Conservation (phyloP, 2,797 vertebrate species). For the Luscinia megarhynchos region DNA sequence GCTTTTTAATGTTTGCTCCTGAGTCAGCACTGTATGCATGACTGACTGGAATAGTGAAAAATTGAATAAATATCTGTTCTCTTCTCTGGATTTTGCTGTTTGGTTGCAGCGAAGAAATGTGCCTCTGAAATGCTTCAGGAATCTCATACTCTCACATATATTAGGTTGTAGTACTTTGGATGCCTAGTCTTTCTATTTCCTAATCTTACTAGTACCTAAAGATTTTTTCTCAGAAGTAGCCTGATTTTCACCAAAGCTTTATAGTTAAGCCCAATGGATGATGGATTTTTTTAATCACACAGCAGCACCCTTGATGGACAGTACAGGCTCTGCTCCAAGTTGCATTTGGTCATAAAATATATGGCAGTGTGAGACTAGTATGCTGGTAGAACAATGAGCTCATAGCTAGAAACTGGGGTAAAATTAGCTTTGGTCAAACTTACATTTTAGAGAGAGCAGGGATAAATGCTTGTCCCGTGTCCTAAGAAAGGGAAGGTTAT, state of each 20-base stretch:
- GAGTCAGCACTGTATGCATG: constrained; percentile 17
- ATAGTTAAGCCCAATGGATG: background rate
- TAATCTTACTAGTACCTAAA: background rate
- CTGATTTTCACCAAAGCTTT: background rate
- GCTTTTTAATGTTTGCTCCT: constrained; percentile 42
- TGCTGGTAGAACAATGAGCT: constrained; percentile 40
- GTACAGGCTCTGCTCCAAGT: constrained; percentile 13
- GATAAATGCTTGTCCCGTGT: background rate
- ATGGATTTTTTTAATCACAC: background rate
- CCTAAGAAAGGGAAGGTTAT: constrained; percentile 40
- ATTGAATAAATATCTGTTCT: constrained; percentile 12
- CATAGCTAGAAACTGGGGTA: background rate
- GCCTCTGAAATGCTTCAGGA: background rate
- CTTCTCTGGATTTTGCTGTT: background rate
- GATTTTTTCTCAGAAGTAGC: background rate
- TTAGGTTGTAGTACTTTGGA: background rate
- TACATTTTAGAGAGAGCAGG: constrained; percentile 5
- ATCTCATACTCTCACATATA: background rate
- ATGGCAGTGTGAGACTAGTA: background rate
- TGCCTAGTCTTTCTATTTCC: background rate
- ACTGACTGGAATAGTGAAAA: constrained; percentile 20
- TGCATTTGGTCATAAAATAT: constrained; percentile 28
- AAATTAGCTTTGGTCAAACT: constrained; percentile 45
- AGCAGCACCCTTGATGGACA: background rate
- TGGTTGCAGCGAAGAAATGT: background rate